Base-by-base conservation (phyloP, 2,797 vertebrate genomes). In the Cygnus olor region DNA sequence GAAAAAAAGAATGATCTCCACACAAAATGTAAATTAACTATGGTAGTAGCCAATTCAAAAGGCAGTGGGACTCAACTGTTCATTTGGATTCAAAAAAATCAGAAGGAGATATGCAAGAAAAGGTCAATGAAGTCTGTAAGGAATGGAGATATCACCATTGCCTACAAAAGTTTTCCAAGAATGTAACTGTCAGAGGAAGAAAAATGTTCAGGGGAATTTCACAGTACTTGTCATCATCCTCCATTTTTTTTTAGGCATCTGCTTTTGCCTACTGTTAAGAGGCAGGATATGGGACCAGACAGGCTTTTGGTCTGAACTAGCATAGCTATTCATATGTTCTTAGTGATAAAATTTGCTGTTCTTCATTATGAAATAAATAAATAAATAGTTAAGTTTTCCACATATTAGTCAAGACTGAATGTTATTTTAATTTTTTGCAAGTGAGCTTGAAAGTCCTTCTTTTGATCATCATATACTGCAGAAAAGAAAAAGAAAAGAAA, bases 251-350 rank as follows among this genome's bases (percentile, higher is more conserved):
- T 89, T 40, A 78, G 44, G 40, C 68, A 91, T 89, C 81, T 95
- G 84, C 49, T 93, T 91, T 89, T 82, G 36, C 57, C 79, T 88
- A n/a, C 85, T 89, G 87, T 92, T 89, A 93, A 93, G 84, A 94
- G 81, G 89, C 85, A 87, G 79, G 64, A 93, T 92, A 85, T 1
- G 0, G 61, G 44, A 68, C 60, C 25, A 83, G 94, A 85, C 87
- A 68, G 72, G 44, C 30, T 92, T 92, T 89, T 32, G 81, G 64
- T 91, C 53, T 94, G 89, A 92, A 94, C 63, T 84, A 58, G 32
- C 34, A 70, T 84, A 92, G 78, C 78, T 90, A 78, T 70, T 81
- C 83, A 76, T 42, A 79, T 82, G 61, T 42, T 90, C 57, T 54
- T 58, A 66, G 11, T 51, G 45, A 89, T 57, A 64, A 93, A 92